Evolutionary conservation across 2,113 vertebrate genomes (phyloP).

Genomic region (Irena cyanogastra): DNA sequence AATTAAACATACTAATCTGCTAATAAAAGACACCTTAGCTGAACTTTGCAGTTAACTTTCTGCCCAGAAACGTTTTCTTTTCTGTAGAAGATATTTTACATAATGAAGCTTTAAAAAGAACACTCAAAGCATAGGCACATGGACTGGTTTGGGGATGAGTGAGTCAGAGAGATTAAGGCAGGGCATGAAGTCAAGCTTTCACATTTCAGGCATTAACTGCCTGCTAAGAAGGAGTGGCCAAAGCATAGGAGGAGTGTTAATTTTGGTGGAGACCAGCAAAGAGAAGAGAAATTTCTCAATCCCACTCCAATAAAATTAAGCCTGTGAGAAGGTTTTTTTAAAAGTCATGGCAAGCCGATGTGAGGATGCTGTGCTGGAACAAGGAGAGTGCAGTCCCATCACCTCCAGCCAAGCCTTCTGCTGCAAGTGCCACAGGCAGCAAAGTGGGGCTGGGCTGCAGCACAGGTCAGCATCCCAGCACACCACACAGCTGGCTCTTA

Average conservation of each 20-base stretch:
- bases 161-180: background rate
- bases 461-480: background rate
- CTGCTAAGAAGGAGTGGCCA: background rate
- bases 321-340: background rate
- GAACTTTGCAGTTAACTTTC: background rate
- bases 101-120: background rate
- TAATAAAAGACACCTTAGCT: background rate
- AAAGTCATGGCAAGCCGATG: background rate
- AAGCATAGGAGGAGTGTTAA: background rate
- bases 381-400: background rate
- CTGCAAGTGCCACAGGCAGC: background rate
- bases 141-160: background rate
- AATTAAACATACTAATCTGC: background rate
- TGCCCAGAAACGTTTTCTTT: background rate
- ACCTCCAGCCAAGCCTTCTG: background rate
- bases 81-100: background rate
- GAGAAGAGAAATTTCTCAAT: background rate
- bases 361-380: background rate
- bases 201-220: background rate
- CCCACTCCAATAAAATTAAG: background rate
- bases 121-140: background rate
- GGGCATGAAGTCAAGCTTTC: background rate
- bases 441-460: background rate
- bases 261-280: background rate
- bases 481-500: rapidly evolving